phyloP scores from a whole-genome alignment of 23 tunicate species.

The Clavelina lepadiformis region DNA sequence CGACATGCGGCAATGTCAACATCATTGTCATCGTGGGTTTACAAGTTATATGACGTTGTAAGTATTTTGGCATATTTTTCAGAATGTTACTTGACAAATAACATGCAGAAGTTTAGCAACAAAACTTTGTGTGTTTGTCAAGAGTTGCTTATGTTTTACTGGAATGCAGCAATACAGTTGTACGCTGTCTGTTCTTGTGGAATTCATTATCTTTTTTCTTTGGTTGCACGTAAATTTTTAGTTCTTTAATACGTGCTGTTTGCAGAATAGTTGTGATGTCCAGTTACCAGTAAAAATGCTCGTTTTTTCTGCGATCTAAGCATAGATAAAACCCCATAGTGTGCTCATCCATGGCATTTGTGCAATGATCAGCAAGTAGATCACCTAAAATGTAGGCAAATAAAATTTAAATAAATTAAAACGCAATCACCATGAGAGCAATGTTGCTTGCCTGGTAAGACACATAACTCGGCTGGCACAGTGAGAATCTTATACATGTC shows the following conservation, averaged over 20 bases:
- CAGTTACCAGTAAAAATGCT: too few species aligned
- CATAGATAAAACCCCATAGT: slow-evolving; percentile 31
- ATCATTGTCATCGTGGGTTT: slow-evolving; percentile 58
- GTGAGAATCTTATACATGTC: neutral
- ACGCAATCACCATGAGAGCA: neutral
- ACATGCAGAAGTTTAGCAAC: too few species aligned
- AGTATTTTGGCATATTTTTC: slow-evolving; percentile 1
- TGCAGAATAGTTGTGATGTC: too few species aligned
- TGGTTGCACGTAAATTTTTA: too few species aligned
- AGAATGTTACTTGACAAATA: neutral
- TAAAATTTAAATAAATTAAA: too few species aligned
- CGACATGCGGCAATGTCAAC: slow-evolving; percentile 41
- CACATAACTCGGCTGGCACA: slow-evolving; percentile 25
- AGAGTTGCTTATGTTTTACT: too few species aligned
- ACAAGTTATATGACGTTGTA: slow-evolving; percentile 82
- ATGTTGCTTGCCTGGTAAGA: slow-evolving; percentile 26
- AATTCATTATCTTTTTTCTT: too few species aligned
- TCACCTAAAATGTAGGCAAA: slow-evolving; percentile 8
- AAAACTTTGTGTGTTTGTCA: too few species aligned
- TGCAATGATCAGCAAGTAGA: slow-evolving; percentile 12
- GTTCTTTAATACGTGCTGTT: too few species aligned
- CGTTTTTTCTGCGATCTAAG: too few species aligned
- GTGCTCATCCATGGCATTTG: slow-evolving; percentile 56
- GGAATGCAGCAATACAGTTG: too few species aligned
- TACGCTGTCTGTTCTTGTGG: too few species aligned